Conservation (phyloP, 1,140 invertebrate species). For the Drosophila ironensis region DNA sequence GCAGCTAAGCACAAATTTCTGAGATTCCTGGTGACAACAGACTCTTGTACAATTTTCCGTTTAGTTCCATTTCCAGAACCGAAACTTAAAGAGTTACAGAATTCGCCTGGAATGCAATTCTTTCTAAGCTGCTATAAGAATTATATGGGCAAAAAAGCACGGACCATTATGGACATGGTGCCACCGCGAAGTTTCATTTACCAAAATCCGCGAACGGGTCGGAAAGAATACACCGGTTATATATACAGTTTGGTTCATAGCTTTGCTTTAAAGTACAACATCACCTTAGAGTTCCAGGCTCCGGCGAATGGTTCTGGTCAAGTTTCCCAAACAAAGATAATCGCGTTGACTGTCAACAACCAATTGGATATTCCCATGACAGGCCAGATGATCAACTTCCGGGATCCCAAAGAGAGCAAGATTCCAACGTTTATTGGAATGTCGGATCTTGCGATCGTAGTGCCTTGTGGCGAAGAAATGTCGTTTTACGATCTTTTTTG, state of each 20-base stretch:
- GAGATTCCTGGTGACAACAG: conserved; percentile 13
- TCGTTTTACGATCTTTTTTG: not conserved
- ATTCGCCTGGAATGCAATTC: not conserved
- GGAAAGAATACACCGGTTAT: not conserved
- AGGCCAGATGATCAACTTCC: not conserved
- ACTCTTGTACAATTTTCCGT: not conserved
- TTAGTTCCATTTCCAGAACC: conserved; percentile 39
- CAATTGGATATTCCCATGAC: conserved; percentile 30
- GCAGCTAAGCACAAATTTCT: conserved; percentile 15
- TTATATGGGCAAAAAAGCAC: conserved; percentile 30
- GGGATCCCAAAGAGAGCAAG: not conserved
- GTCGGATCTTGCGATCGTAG: not conserved
- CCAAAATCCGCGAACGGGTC: conserved; percentile 4
- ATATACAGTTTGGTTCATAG: not conserved
- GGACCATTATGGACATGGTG: not conserved
- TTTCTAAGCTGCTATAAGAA: conserved; percentile 25
- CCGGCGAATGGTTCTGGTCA: fast-evolving
- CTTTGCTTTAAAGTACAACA: conserved; percentile 27
- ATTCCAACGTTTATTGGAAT: not conserved
- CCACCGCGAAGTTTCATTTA: conserved; percentile 28
- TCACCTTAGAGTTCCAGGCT: not conserved
- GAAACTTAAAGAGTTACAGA: not conserved
- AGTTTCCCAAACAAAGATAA: not conserved
- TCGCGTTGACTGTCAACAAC: not conserved
- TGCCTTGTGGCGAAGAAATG: conserved; percentile 37